A percentile compares a stretch with the other conserved stretches of the same genome.
These are phyloP conservation scores for Augochlorella aurata DNA, from an alignment of 2,888 invertebrate genomes.

Conservation along the genomic window DNA sequence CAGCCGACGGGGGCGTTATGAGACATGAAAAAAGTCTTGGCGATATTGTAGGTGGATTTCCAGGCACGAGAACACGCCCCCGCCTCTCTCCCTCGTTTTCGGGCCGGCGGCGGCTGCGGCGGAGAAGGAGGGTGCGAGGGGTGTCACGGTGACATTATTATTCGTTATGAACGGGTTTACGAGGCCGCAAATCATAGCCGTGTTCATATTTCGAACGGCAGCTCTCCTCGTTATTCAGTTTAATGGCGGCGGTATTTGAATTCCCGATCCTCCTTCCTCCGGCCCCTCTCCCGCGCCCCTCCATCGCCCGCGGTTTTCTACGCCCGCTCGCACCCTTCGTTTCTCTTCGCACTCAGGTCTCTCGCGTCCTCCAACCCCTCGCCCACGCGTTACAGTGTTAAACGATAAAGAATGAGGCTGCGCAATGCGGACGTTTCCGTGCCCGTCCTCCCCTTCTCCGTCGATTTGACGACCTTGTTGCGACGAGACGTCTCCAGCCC, in stretches of 20 bases:
- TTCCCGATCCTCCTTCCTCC: constrained; percentile 78
- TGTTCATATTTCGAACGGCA: constrained; percentile 82
- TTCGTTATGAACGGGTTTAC: constrained; percentile 82
- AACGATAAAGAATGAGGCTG: constrained; percentile 54
- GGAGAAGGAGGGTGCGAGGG: constrained; percentile 1
- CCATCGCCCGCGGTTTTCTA: constrained; percentile 17
- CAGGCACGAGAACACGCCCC: constrained; percentile 63
- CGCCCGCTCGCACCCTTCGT: constrained; percentile 4
- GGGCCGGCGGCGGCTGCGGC: constrained; percentile 43
- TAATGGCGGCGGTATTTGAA: constrained; percentile 81
- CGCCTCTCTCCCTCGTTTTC: constrained; percentile 9
- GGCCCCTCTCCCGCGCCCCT: constrained; percentile 7
- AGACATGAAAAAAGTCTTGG: constrained; percentile 79
- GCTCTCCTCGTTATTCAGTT: constrained; percentile 81
- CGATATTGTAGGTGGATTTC: constrained; percentile 80
- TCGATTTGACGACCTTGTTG: neutral
- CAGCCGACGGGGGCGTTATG: constrained; percentile 75
- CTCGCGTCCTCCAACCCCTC: constrained; percentile 24
- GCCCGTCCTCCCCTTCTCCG: neutral
- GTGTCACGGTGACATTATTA: constrained; percentile 80
- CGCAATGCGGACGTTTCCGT: constrained; percentile 50
- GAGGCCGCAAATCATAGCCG: constrained; percentile 82
- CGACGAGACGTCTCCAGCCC: constrained; percentile 5
- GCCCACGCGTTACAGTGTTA: constrained; percentile 41
- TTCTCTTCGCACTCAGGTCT: constrained; percentile 22